Base-by-base conservation (phyloP, 2,113 vertebrate species). In the Aptenodytes forsteri region DNA sequence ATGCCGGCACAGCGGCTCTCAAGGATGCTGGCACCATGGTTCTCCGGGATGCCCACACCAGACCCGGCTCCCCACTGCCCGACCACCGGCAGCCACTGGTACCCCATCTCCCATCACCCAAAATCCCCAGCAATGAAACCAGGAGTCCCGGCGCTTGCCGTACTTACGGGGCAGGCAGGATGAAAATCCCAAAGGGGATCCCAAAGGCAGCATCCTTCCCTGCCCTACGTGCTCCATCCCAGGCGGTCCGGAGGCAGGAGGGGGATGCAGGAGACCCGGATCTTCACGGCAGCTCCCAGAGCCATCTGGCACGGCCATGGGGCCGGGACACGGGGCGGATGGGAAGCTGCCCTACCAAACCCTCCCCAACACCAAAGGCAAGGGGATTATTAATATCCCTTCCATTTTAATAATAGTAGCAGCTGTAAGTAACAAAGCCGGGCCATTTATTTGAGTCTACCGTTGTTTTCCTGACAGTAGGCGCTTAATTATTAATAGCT, bases 401-500 rank as follows among this genome's bases (percentile, higher is more conserved):
- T 95, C 70, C 47, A 52, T 66, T 95, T 86, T 95, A 89, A 65
- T 73, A 84, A n/a, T 4, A 5, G 66, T 91, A 87, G 86, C 89
- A 87, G 55, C 87, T 94, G 87, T 94, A 97, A 97, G 56, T 91
- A 96, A 97, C 47, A 64, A 93, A 91, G 71, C 89, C 25, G 10
- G 70, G 69, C 77, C 59, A 9, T 95, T 97, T 94, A 91, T 95
- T 89, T 83, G 65, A 72, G 77, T 50, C 90, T 65, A 38, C 71
- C 59, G 61, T 93, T 93, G 92, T 91, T 93, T 86, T 89, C 85
- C 77, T 96, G 93, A 93, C 94, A 97, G 93, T 50, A 69, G 38
- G 27, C 6, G 6, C 61, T 97, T 93, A 78, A 72, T 95, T 92
- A 96, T 96, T 97, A 97, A 97, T 94, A 85, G 90, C 58, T 83